These are phyloP conservation scores for Sisyra terminalis DNA, from an alignment of 2,888 invertebrate genomes.

Conservation along the genomic window DNA sequence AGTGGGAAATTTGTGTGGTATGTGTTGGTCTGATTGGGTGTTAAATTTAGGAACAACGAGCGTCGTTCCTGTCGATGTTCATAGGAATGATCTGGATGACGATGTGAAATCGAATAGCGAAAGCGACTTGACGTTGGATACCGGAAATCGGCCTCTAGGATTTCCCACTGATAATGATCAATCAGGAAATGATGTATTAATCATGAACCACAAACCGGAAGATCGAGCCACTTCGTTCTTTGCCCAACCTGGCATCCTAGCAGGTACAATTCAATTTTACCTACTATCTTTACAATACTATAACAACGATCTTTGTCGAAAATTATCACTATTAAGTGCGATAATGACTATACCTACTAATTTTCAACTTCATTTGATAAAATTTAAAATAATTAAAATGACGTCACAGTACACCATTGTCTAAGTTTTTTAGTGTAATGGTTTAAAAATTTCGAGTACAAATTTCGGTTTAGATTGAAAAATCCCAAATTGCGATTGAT, in stretches of 20 bases:
- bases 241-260: slow-evolving; percentile 84
- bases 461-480: no score
- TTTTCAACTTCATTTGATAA: slow-evolving; percentile 1
- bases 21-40: neutral
- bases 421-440: no score
- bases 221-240: slow-evolving; percentile 84
- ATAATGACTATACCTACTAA: neutral
- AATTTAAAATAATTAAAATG: neutral
- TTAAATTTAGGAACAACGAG: neutral
- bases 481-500: no score
- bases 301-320: no score
- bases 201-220: slow-evolving; percentile 70
- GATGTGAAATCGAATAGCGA: neutral
- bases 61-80: neutral
- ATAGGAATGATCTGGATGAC: neutral
- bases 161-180: neutral
- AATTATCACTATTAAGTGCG: no score
- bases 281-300: no score
- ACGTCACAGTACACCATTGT: no score
- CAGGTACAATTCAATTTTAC: slow-evolving; percentile 40
- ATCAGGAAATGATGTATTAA: slow-evolving; percentile 39
- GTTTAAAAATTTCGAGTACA: no score
- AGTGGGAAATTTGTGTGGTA: slow-evolving; percentile 2
- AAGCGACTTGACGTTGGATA: neutral
- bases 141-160: neutral